phyloP scores from a whole-genome alignment of 1,140 invertebrate genomes.

The Cherax destructor region DNA sequence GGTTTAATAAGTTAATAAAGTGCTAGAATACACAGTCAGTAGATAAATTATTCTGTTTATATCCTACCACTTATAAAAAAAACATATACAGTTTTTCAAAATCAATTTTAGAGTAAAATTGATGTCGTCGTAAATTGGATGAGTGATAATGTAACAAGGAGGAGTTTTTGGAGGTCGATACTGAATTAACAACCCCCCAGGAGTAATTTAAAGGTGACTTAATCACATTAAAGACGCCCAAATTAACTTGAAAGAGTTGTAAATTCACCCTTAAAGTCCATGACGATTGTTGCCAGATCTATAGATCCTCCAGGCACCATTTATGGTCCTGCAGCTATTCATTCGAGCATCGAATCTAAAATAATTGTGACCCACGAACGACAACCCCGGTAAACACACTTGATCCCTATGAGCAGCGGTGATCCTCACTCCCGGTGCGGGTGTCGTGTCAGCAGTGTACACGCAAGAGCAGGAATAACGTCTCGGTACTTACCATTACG shows the following conservation, averaged over 20 bases:
- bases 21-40: not conserved
- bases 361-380: slow-evolving; percentile 8
- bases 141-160: too few species aligned
- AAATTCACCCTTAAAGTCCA: not conserved
- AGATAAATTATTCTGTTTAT: too few species aligned
- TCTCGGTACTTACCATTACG: not conserved
- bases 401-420: not conserved
- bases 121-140: too few species aligned
- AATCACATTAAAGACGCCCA: not conserved
- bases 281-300: not conserved
- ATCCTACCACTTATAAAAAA: too few species aligned
- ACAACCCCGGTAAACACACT: not conserved
- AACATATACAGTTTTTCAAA: too few species aligned
- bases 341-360: slow-evolving; percentile 20
- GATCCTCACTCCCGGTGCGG: not conserved
- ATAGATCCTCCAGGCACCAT: not conserved
- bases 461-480: not conserved
- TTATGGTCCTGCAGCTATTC: not conserved
- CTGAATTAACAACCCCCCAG: not conserved
- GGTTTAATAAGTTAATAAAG: not conserved
- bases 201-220: slow-evolving; percentile 2
- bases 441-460: not conserved
- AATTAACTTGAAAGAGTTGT: not conserved
- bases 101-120: too few species aligned
- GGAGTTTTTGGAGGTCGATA: not conserved